phyloP scores from a whole-genome alignment of 2,888 invertebrate genomes.

The Amiota minor region DNA sequence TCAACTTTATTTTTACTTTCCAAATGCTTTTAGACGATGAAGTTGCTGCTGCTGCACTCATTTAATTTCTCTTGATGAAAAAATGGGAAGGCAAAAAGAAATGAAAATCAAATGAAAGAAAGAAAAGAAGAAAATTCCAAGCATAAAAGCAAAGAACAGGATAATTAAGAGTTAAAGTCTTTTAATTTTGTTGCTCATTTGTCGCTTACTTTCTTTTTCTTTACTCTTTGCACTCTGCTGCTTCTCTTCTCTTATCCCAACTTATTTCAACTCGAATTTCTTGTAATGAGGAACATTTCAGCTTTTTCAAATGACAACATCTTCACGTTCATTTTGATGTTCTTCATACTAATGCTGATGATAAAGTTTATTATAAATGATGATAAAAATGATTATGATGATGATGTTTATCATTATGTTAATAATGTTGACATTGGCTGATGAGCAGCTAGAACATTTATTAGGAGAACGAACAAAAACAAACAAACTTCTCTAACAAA shows the following conservation, averaged over 20 bases:
- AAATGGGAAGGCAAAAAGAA: no score
- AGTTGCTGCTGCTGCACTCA: not conserved
- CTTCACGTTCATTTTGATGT: constrained; percentile 36
- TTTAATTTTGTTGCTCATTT: constrained; percentile 51
- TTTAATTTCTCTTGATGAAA: no score
- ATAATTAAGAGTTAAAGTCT: constrained; percentile 62
- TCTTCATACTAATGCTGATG: constrained; percentile 38
- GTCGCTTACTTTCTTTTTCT: constrained; percentile 22
- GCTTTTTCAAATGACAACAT: constrained; percentile 56
- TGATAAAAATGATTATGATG: constrained; percentile 25
- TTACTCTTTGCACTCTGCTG: no score
- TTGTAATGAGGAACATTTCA: constrained; percentile 60
- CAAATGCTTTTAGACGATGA: not conserved
- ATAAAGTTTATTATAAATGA: not conserved
- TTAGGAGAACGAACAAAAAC: constrained; percentile 49
- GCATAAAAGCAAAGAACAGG: constrained; percentile 22
- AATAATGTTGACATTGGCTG: constrained; percentile 15
- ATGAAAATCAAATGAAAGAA: no score
- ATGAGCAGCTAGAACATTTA: constrained; percentile 20
- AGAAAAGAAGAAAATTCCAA: not conserved
- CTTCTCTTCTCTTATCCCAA: no score
- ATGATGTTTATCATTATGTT: not conserved
- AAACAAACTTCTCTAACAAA: constrained; percentile 30
- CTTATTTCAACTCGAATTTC: not conserved
- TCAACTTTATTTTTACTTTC: no score